These are phyloP conservation scores for Cepaea hortensis DNA, from an alignment of 2,888 invertebrate species.

Conservation along the genomic window DNA sequence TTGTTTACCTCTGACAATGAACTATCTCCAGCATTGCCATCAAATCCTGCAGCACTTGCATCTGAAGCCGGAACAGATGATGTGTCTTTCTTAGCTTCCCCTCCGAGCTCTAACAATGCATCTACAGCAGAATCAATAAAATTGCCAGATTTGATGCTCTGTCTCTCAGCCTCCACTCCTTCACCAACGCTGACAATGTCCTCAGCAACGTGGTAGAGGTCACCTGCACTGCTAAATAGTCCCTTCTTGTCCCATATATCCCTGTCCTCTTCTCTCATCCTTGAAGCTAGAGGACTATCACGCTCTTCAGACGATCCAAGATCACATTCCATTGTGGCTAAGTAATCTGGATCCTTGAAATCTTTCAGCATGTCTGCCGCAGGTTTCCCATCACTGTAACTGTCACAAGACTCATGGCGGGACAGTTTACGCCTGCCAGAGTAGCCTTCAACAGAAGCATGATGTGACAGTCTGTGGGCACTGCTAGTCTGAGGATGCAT, in stretches of 20 bases:
- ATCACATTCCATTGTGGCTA: constrained; percentile 66
- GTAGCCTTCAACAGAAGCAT: constrained; percentile 44
- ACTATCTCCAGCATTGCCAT: constrained; percentile 10
- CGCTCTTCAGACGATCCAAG: constrained; percentile 73
- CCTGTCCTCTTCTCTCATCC: constrained; percentile 48
- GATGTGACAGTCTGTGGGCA: constrained; percentile 26
- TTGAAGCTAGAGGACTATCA: constrained; percentile 63
- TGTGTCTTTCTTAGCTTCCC: constrained; percentile 29
- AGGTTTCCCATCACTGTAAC: constrained; percentile 62
- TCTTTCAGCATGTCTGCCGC: constrained; percentile 67
- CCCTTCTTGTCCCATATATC: constrained; percentile 53
- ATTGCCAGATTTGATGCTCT: constrained; percentile 55
- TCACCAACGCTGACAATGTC: constrained; percentile 43
- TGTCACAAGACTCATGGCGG: constrained; percentile 60
- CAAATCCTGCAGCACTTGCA: neutral
- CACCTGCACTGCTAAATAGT: constrained; percentile 66
- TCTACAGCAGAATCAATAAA: constrained; percentile 68
- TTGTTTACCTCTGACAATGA: constrained; percentile 35
- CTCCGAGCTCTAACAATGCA: constrained; percentile 56
- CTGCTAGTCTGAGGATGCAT: constrained; percentile 45
- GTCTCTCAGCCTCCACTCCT: constrained; percentile 50
- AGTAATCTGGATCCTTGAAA: constrained; percentile 71
- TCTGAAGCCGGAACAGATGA: constrained; percentile 9
- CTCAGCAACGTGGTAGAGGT: constrained; percentile 55
- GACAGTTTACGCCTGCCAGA: constrained; percentile 45